Evolutionary conservation across 2,113 vertebrate species (phyloP).

Genomic region (Cisticola juncidis): DNA sequence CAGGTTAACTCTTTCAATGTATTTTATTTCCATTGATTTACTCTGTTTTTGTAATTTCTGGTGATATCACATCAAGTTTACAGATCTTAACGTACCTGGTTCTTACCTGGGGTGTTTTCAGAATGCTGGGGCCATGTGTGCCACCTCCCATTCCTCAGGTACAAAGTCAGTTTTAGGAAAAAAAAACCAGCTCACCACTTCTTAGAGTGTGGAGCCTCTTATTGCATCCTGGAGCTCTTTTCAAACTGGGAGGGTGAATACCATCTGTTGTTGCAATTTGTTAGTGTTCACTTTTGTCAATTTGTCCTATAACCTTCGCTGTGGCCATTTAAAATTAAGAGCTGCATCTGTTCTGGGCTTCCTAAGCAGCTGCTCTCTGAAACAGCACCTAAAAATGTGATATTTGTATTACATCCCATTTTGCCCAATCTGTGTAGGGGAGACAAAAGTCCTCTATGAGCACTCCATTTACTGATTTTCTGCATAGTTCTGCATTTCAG

Average conservation of each 20-base stretch:
- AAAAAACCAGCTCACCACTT: not conserved
- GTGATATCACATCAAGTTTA: not conserved
- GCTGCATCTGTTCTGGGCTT: conserved; percentile 20
- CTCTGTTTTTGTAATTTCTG: not conserved
- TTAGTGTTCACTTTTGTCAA: conserved; percentile 1
- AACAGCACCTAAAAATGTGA: not conserved
- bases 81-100: not conserved
- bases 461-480: not conserved
- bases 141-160: not conserved
- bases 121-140: not conserved
- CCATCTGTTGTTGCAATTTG: conserved; percentile 42
- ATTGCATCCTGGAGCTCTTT: not conserved
- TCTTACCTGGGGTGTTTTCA: not conserved
- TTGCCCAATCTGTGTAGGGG: not conserved
- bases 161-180: not conserved
- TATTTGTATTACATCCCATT: not conserved
- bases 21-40: not conserved
- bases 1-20: not conserved
- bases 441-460: not conserved
- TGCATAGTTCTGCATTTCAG: not conserved
- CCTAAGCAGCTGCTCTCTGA: not conserved
- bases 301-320: conserved; percentile 22
- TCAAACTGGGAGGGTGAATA: not conserved
- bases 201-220: not conserved
- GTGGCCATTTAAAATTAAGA: conserved; percentile 44